Evolutionary conservation across 2,888 invertebrate species (phyloP), one percentile per base, ranked within the genome.

Genomic region (Formica aserva): DNA sequence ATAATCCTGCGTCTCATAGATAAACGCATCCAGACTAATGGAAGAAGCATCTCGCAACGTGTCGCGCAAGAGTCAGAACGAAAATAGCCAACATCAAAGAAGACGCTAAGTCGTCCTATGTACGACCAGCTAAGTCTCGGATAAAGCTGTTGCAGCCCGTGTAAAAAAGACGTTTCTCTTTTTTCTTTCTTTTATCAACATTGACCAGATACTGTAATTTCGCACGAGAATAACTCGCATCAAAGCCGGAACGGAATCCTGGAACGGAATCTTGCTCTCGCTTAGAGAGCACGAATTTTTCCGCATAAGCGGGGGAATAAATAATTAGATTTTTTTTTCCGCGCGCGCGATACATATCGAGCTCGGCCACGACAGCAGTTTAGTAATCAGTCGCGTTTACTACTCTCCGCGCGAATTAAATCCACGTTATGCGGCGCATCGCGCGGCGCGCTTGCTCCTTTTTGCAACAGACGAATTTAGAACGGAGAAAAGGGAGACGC

Each of bases 21-120:
- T 77, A 77, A 67, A 57, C 29, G 55, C 29, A n/a, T n/a, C 38
- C 77, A 29, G 8, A 29, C 48, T 77, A 77, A 77, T 67, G 77
- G 69, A 69, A 29, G 55, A 77, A 77, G 13, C 57, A 69, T 69
- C 55, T 67, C 55, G 77, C 48, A 18, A 52, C 13, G 48, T 76
- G 55, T 35, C 55, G 71, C 72, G 41, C 32, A n/a, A 35, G 38
- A 77, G 67, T 26, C 48, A 9, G 15, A 55, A 77, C 67, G 52
- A 67, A 67, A 77, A 69, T 69, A 69, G 67, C 67, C 6, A 9
- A 77, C 77, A 77, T 77, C 69, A 77, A 77, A 77, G 65, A 35
- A 52, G 18, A 63, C 9, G 41, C 41, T 29, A 29, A 38, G 15
- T n/a, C 45, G n/a, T n/a, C 48, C 1, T n/a, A n/a, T 4, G 18